A percentile compares a stretch with the other conserved stretches of the same genome.
phyloP scores from a whole-genome alignment of 2,888 invertebrate species.

The Phoenoteleia sp. region DNA sequence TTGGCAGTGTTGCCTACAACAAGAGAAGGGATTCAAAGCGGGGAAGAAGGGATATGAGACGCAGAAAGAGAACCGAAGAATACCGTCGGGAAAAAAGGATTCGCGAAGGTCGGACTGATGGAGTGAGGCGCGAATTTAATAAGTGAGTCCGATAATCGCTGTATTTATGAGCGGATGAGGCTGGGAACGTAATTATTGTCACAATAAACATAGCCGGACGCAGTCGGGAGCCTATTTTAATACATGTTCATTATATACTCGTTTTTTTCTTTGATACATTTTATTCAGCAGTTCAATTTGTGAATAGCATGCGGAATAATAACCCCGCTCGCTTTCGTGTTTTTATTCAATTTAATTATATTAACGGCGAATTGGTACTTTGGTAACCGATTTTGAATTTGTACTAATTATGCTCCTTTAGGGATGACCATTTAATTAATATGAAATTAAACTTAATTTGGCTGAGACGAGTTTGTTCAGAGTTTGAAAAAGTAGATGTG shows the following conservation, averaged over 20 bases:
- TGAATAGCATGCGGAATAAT: conserved; percentile 55
- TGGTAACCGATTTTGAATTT: conserved; percentile 47
- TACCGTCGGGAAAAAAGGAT: conserved; percentile 63
- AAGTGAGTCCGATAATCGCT: conserved; percentile 84
- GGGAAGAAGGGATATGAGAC: conserved; percentile 43
- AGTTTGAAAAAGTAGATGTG: neutral
- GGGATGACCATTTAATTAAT: conserved; percentile 51
- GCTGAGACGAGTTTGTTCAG: conserved; percentile 7
- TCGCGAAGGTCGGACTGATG: conserved; percentile 69
- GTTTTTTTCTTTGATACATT: conserved; percentile 24
- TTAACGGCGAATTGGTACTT: conserved; percentile 47
- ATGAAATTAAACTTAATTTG: conserved; percentile 57
- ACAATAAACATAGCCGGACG: conserved; percentile 80
- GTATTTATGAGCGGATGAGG: conserved; percentile 83
- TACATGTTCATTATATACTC: conserved; percentile 40
- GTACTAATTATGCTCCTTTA: conserved; percentile 42
- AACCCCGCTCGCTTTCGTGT: conserved; percentile 42
- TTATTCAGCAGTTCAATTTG: conserved; percentile 60
- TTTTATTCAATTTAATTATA: conserved; percentile 64
- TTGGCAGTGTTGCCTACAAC: conserved; percentile 76
- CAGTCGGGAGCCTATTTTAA: conserved; percentile 60
- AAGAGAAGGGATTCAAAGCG: conserved; percentile 58
- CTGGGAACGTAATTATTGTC: conserved; percentile 85
- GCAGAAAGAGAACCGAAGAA: conserved; percentile 39
- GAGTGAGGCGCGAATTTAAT: conserved; percentile 81